Conservation (phyloP, 2,888 invertebrate genomes). For the Sinotaia quadrata region DNA sequence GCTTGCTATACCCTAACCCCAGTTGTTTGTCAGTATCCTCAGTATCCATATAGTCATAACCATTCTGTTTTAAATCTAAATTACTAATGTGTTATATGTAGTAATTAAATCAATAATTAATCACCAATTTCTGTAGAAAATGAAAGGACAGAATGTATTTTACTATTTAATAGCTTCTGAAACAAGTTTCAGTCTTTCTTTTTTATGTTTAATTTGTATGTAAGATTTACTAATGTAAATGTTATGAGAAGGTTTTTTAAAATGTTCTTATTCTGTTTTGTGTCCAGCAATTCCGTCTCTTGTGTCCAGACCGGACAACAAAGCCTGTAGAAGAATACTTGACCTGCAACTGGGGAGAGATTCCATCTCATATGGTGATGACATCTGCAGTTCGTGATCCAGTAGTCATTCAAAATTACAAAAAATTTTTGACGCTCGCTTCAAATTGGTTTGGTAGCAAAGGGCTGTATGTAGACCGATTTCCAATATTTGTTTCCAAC, state of each 20-base stretch:
- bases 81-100: no score
- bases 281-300: slow-evolving; percentile 86
- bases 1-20: no score
- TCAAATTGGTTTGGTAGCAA: slow-evolving; percentile 52
- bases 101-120: no score
- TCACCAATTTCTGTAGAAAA: no score
- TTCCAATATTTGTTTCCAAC: slow-evolving; percentile 60
- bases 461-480: slow-evolving; percentile 49
- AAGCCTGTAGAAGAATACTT: slow-evolving; percentile 84
- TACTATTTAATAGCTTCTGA: no score
- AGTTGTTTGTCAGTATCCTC: no score
- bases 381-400: slow-evolving; percentile 55
- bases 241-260: neutral
- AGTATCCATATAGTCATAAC: no score
- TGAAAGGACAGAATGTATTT: no score
- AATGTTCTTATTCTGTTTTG: neutral
- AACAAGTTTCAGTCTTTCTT: no score
- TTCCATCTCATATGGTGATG: slow-evolving; percentile 86
- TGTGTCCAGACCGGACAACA: slow-evolving; percentile 90
- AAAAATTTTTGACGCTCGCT: slow-evolving; percentile 46
- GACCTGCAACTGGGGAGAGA: slow-evolving; percentile 90
- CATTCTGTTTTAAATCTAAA: no score
- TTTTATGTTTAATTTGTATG: no score
- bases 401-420: slow-evolving; percentile 40
- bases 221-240: no score